Conservation (phyloP, 2,888 invertebrate species). For the Agriopis aurantiaria region DNA sequence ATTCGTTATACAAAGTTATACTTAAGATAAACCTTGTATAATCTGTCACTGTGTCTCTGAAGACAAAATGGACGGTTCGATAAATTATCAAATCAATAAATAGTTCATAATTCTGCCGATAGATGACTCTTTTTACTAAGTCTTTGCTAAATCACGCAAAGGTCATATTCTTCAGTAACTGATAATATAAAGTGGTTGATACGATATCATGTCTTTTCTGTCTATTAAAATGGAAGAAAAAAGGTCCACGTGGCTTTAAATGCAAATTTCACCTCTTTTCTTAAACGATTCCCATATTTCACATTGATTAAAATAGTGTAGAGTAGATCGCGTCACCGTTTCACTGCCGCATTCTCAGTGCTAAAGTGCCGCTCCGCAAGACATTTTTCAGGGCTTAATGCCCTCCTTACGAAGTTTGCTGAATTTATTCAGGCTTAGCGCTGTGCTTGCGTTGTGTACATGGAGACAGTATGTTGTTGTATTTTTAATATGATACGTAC, state of each 20-base stretch:
- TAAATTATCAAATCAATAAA: no score
- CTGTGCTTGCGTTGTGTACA: conserved; percentile 19
- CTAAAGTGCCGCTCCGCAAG: conserved; percentile 35
- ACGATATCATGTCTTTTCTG: no score
- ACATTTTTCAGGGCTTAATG: conserved; percentile 51
- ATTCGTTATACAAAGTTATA: no score
- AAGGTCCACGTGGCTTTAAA: not conserved
- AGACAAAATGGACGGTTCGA: no score
- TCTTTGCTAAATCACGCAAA: no score
- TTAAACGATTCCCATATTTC: conserved; percentile 24
- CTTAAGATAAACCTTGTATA: no score
- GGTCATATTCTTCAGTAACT: no score
- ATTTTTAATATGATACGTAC: not conserved
- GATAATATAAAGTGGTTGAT: no score
- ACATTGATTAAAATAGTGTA: conserved; percentile 35
- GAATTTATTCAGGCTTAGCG: conserved; percentile 51
- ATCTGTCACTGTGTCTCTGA: no score
- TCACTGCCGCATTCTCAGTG: conserved; percentile 29
- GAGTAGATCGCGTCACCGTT: conserved; percentile 23
- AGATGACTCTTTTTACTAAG: no score
- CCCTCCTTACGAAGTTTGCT: conserved; percentile 47
- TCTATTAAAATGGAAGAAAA: no score
- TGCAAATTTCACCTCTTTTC: conserved; percentile 8
- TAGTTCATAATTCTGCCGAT: no score
- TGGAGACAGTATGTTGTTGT: conserved; percentile 17